Conservation (phyloP, 2,888 invertebrate genomes). For the Troides aeacus region DNA sequence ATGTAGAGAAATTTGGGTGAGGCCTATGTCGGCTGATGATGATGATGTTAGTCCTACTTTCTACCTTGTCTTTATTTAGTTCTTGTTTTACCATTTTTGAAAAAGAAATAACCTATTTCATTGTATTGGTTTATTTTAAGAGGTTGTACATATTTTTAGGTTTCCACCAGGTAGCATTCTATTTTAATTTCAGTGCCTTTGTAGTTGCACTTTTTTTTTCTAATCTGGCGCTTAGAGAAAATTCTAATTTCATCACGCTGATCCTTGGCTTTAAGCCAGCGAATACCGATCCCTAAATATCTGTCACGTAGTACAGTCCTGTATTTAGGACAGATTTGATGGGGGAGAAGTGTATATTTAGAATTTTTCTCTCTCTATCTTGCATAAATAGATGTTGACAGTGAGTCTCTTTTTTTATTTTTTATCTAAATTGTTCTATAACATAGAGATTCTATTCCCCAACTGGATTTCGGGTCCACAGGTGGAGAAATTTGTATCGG, state of each 20-base stretch:
- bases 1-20: too few species aligned
- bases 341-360: slow-evolving; percentile 51
- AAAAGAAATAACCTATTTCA: too few species aligned
- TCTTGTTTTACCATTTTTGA: too few species aligned
- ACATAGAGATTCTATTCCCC: too few species aligned
- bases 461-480: too few species aligned
- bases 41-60: too few species aligned
- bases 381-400: slow-evolving; percentile 20
- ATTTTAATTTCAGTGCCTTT: slow-evolving; percentile 10
- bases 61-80: too few species aligned
- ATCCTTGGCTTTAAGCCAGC: slow-evolving; percentile 64
- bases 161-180: not conserved
- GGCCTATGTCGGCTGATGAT: too few species aligned
- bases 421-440: too few species aligned
- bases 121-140: too few species aligned
- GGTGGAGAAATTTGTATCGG: too few species aligned
- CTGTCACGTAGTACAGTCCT: slow-evolving; percentile 67
- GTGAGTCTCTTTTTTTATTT: not conserved
- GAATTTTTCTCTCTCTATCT: slow-evolving; percentile 20
- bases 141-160: too few species aligned
- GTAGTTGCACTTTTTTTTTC: slow-evolving; percentile 13
- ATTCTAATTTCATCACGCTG: slow-evolving; percentile 58
- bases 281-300: slow-evolving; percentile 68
- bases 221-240: slow-evolving; percentile 53
- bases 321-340: slow-evolving; percentile 70